Evolutionary conservation across 2,888 invertebrate species (phyloP).

Genomic region (Punctoribates punctum): DNA sequence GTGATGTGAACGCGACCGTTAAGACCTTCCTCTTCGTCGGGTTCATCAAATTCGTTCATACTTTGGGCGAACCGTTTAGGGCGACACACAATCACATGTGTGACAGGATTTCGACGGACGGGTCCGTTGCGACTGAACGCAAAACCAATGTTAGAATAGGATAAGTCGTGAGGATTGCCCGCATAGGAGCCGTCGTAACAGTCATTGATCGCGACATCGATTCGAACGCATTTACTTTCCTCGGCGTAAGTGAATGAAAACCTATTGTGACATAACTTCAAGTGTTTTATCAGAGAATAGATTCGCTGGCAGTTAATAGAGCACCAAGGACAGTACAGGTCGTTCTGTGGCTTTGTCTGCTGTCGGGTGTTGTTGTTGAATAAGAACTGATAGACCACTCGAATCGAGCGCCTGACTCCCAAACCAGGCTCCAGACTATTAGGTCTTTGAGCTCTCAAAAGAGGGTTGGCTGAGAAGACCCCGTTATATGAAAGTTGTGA

Average conservation of each 20-base stretch:
- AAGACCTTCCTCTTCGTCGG: slow-evolving; percentile 31
- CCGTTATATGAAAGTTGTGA: not conserved
- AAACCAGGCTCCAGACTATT: no score
- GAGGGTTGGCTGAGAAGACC: not conserved
- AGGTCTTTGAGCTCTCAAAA: slow-evolving; percentile 8
- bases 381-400: slow-evolving; percentile 77
- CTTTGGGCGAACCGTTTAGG: slow-evolving; percentile 62
- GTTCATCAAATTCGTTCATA: slow-evolving; percentile 28
- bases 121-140: slow-evolving; percentile 67
- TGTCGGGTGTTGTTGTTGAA: slow-evolving; percentile 92
- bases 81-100: slow-evolving; percentile 70
- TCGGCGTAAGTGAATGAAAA: slow-evolving; percentile 83
- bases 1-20: slow-evolving; percentile 20
- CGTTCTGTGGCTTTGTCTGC: slow-evolving; percentile 89
- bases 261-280: slow-evolving; percentile 86
- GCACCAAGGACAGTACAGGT: slow-evolving; percentile 93
- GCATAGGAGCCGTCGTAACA: slow-evolving; percentile 91
- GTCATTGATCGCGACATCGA: slow-evolving; percentile 93
- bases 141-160: slow-evolving; percentile 66
- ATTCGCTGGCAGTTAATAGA: slow-evolving; percentile 79
- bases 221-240: slow-evolving; percentile 65
- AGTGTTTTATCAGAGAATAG: slow-evolving; percentile 81
- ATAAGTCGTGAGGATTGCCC: slow-evolving; percentile 77
- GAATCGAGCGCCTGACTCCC: not conserved
- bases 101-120: slow-evolving; percentile 69